Base-by-base conservation (phyloP, 64 coral and sea anemone genomes). In the Acropora tenuis region DNA sequence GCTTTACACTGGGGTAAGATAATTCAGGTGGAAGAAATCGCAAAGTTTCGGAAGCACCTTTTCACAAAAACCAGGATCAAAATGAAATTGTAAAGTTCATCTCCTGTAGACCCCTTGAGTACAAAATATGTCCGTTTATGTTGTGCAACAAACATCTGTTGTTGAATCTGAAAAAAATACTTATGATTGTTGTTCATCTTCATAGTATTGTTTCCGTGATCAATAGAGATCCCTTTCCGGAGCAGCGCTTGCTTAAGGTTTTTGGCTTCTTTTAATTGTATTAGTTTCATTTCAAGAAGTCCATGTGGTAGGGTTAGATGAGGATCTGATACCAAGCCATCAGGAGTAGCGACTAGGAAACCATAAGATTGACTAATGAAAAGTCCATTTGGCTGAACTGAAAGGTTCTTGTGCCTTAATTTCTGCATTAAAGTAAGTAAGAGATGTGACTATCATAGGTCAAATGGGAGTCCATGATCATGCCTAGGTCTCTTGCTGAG, bases 81-180 rank as follows among this genome's bases (percentile, higher is more conserved):
- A 92, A 50, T 60, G 59, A 48, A 92, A 80, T 92, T 66, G 41
- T 92, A 86, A 48, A 86, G 71, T 30, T 43, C 16, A 47, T 18
- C 50, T 53, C 50, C 50, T 53, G 47, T 76, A n/a, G 55, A 78
- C 30, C 90, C 90, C 76, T 86, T 86, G 2, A 92, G 68, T 47
- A 92, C 90, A 92, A 92, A 92, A 48, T 92, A 80, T 48, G 90
- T 92, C 90, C 90, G 86, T 76, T 73, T 86, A 18, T 18, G 69
- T 17, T 60, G 49, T 47, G 90, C 77, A 12, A 92, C 80, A 86
- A 86, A 92, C 80, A 86, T 92, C 49, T 78, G 69, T 41, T 86
- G 80, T 59, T 92, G 90, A 52, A 86, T 55, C 72, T 92, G 90
- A 77, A 77, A 92, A 63, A 20, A 78, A 18, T 86, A 92, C 48